phyloP scores from a whole-genome alignment of 2,888 invertebrate genomes.

The Dryadula phaetusa region DNA sequence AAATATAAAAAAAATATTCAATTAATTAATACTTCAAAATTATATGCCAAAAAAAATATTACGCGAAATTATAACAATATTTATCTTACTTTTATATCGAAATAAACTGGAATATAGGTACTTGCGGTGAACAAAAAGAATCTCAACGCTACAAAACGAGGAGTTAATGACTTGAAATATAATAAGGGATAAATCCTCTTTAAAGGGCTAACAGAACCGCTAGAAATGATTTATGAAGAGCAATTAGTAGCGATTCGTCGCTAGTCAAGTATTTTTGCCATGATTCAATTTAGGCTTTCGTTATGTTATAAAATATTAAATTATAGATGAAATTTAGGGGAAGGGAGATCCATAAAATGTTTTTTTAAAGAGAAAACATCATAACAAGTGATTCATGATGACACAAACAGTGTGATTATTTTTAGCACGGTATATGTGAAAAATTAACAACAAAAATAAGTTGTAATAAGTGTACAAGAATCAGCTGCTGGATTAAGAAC shows the following conservation, averaged over 20 bases:
- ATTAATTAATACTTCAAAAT: no score
- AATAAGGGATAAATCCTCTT: slow-evolving; percentile 43
- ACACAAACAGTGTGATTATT: no score
- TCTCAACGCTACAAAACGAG: slow-evolving; percentile 9
- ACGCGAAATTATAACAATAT: no score
- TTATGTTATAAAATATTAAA: not conserved
- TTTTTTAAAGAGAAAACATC: no score
- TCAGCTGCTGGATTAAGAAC: no score
- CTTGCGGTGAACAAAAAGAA: not conserved
- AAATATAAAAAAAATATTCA: no score
- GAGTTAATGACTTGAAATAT: slow-evolving; percentile 36
- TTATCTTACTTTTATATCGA: not conserved
- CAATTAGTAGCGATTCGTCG: slow-evolving; percentile 55
- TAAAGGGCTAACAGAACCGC: slow-evolving; percentile 58
- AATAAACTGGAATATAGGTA: not conserved
- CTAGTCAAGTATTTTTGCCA: slow-evolving; percentile 26
- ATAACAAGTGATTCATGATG: no score
- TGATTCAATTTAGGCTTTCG: slow-evolving; percentile 20
- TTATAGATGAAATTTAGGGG: not conserved
- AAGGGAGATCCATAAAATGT: no score
- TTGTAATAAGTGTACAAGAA: no score
- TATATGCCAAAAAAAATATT: no score
- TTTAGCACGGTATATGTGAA: no score
- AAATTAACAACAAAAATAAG: no score
- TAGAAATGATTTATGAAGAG: slow-evolving; percentile 66